Evolutionary conservation across 2,113 vertebrate species (phyloP).

Genomic region (Benitochromis conjunctus): DNA sequence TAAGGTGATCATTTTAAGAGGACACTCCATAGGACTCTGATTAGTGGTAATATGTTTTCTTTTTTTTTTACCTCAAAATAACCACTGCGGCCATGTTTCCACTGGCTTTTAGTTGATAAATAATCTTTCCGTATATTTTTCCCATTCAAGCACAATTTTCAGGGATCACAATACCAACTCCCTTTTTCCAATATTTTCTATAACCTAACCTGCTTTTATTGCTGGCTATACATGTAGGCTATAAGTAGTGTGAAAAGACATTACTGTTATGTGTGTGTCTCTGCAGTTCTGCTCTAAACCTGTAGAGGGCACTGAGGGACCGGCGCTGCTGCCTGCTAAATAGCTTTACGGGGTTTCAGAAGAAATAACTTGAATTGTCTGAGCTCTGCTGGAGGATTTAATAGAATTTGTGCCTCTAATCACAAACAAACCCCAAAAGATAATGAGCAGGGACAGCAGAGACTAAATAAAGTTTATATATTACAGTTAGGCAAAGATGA

Average conservation of each 20-base stretch:
- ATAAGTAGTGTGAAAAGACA: neutral
- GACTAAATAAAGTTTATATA: conserved; percentile 1
- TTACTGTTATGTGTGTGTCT: neutral
- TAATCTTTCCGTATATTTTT: neutral
- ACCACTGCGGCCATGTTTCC: neutral
- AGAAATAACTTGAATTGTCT: neutral
- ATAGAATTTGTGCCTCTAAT: conserved; percentile 14
- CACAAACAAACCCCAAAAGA: neutral
- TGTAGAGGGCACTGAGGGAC: conserved; percentile 10
- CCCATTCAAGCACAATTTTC: neutral
- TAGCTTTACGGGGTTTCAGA: neutral
- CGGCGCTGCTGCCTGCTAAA: neutral
- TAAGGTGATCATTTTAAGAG: neutral
- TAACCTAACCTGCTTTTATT: neutral
- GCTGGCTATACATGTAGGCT: neutral
- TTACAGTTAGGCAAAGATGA: neutral
- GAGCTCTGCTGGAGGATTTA: conserved; percentile 18
- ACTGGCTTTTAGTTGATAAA: neutral
- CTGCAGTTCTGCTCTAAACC: neutral
- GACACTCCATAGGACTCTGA: neutral
- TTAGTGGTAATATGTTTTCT: neutral
- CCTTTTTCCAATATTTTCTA: neutral
- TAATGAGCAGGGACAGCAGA: conserved; percentile 2
- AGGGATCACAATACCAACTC: neutral
- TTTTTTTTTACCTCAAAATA: neutral